Evolutionary conservation across 2,797 vertebrate species (phyloP).

Genomic region (Craterocephalus amniculus): DNA sequence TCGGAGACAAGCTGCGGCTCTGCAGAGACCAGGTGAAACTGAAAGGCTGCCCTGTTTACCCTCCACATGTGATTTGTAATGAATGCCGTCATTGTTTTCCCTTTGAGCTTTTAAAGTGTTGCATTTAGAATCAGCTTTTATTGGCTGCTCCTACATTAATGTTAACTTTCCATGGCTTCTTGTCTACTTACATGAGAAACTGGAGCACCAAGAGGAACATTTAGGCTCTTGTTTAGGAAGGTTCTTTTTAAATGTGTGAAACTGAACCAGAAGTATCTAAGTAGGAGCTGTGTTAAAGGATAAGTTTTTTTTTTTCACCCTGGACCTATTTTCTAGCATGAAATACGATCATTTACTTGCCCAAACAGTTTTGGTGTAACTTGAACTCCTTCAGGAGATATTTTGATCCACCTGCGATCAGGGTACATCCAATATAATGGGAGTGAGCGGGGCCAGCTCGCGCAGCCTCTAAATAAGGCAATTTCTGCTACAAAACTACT

Average conservation of each 20-base stretch:
- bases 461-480: too few species aligned
- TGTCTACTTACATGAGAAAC: neutral
- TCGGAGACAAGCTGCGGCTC: slow-evolving; percentile 54
- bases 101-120: neutral
- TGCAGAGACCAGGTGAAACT: slow-evolving; percentile 69
- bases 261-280: neutral
- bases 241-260: neutral
- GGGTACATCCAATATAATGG: too few species aligned
- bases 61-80: neutral
- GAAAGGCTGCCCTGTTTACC: neutral
- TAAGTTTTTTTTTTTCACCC: too few species aligned
- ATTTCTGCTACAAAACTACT: too few species aligned
- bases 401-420: too few species aligned
- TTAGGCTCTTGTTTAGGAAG: neutral
- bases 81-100: neutral
- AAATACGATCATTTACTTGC: too few species aligned
- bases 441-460: too few species aligned
- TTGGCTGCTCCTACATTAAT: too few species aligned
- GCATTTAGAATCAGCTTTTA: neutral
- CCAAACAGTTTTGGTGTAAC: too few species aligned
- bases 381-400: too few species aligned
- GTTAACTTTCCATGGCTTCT: neutral
- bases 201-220: neutral
- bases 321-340: too few species aligned
- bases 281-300: neutral